Percentiles rank a stretch among this genome's conserved stretches.
Conservation (phyloP, 2,797 vertebrate species). For the Botia kubotai region DNA sequence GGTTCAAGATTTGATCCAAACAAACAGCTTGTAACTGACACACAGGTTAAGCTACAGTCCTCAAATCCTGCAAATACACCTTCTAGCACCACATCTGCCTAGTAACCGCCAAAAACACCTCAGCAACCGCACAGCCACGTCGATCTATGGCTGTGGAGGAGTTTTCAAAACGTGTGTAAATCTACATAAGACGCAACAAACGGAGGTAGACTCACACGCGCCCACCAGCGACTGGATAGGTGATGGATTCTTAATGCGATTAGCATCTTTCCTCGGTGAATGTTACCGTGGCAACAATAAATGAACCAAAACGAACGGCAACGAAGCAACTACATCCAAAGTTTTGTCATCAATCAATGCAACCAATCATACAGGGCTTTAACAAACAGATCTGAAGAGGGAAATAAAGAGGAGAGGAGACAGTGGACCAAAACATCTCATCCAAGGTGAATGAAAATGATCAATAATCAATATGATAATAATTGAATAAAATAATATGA, state of each 20-base stretch:
- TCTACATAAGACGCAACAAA: background rate
- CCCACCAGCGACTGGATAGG: background rate
- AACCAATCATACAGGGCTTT: background rate
- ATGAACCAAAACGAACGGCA: background rate
- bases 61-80: no score
- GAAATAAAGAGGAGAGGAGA: background rate
- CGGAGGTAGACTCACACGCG: background rate
- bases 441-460: background rate
- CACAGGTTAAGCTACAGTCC: no score
- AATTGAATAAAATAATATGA: no score
- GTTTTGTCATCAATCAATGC: background rate
- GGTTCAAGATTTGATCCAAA: no score
- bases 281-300: constrained; percentile 36
- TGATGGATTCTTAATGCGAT: constrained; percentile 26
- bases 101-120: background rate
- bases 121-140: background rate
- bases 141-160: background rate
- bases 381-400: background rate
- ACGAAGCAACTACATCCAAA: background rate
- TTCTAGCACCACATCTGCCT: background rate
- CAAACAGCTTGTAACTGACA: no score
- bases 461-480: background rate
- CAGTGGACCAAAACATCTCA: background rate
- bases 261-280: background rate
- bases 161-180: background rate